These are phyloP conservation scores for Calidris pygmaea DNA, from an alignment of 2,113 vertebrate species.

Conservation along the genomic window DNA sequence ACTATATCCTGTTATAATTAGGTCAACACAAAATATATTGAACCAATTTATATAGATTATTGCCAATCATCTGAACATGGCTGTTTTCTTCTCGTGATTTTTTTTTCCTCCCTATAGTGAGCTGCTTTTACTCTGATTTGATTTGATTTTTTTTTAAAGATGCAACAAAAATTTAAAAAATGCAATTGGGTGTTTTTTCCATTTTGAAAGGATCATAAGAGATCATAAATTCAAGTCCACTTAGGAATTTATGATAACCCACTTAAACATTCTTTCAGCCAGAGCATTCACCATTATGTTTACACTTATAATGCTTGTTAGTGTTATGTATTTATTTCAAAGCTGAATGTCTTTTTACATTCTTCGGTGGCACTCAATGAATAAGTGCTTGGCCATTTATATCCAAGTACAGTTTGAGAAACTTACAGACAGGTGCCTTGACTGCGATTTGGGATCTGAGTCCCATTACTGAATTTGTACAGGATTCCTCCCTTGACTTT, in stretches of 20 bases:
- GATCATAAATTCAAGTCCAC: background rate
- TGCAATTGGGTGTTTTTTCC: background rate
- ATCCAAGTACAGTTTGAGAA: background rate
- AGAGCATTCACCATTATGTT: background rate
- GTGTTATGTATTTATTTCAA: background rate
- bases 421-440: accelerated
- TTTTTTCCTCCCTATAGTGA: background rate
- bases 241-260: background rate
- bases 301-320: background rate
- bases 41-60: background rate
- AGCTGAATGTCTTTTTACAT: background rate
- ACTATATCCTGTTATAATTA: background rate
- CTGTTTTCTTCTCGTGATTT: background rate
- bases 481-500: background rate
- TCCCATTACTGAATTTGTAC: background rate
- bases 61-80: background rate
- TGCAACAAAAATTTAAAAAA: background rate
- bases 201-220: background rate
- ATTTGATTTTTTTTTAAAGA: background rate
- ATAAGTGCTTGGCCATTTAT: background rate
- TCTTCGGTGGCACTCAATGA: background rate
- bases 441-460: background rate
- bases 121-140: background rate
- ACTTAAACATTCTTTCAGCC: background rate
- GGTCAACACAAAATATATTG: background rate